A percentile compares a stretch with the other conserved stretches of the same genome.
These are phyloP conservation scores for Caenorhabditis panamensis DNA, from an alignment of 2,888 invertebrate genomes.

Conservation along the genomic window DNA sequence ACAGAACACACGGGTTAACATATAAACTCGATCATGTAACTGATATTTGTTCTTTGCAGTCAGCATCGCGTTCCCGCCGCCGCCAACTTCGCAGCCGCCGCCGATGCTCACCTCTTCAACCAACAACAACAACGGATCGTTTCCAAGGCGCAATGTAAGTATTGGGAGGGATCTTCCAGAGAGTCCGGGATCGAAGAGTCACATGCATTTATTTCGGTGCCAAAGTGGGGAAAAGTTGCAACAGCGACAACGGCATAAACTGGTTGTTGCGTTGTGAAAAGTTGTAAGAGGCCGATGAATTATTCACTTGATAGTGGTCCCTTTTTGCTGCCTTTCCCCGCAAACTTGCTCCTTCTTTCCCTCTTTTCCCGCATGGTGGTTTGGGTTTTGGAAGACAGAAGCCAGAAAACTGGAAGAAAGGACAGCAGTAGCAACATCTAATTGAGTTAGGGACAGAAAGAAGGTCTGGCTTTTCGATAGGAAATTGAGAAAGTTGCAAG, in stretches of 20 bases:
- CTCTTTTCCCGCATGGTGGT: conserved; percentile 13
- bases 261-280: conserved; percentile 20
- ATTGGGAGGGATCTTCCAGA: neutral
- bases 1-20: conserved; percentile 34
- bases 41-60: conserved; percentile 53
- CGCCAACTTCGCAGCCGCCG: conserved; percentile 48
- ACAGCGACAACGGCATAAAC: neutral
- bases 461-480: neutral
- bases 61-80: conserved; percentile 61
- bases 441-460: conserved; percentile 32
- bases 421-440: neutral
- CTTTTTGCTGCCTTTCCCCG: conserved; percentile 33
- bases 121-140: conserved; percentile 44
- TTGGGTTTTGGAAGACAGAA: no score
- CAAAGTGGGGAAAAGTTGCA: neutral
- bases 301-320: conserved; percentile 52
- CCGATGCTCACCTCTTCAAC: conserved; percentile 38
- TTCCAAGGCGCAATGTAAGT: conserved; percentile 61
- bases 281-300: conserved; percentile 54
- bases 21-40: conserved; percentile 10
- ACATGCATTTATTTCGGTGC: conserved; percentile 38
- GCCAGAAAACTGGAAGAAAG: neutral
- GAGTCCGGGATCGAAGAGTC: conserved; percentile 10
- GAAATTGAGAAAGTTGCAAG: conserved; percentile 23
- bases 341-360: neutral